Conservation (phyloP, 2,113 vertebrate genomes). For the Formicarius rufipectus region DNA sequence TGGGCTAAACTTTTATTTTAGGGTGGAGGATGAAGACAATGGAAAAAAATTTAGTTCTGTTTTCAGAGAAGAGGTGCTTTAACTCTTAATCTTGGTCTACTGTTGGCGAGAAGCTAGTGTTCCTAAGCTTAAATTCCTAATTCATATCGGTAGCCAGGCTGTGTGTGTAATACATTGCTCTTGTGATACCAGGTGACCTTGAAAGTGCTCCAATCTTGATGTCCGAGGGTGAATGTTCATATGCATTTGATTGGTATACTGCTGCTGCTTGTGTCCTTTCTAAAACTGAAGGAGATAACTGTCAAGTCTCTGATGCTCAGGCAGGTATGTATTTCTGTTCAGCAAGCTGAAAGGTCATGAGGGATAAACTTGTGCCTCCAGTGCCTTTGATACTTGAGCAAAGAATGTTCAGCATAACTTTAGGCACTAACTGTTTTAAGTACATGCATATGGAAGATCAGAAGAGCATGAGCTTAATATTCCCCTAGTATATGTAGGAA, state of each 20-base stretch:
- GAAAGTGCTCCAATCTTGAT: slow-evolving; percentile 86
- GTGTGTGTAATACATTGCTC: not conserved
- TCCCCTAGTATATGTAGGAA: not conserved
- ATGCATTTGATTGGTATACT: slow-evolving; percentile 90
- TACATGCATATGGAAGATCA: rapidly evolving
- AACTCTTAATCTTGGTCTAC: not conserved
- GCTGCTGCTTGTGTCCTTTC: slow-evolving; percentile 90
- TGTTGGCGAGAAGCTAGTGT: not conserved
- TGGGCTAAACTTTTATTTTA: not conserved
- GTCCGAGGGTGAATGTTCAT: slow-evolving; percentile 74
- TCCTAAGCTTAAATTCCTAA: not conserved
- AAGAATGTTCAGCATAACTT: not conserved
- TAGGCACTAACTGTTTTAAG: not conserved
- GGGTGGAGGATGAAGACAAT: not conserved
- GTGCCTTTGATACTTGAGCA: not conserved
- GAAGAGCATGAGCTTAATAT: not conserved
- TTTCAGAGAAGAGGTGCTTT: not conserved
- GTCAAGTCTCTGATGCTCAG: slow-evolving; percentile 86
- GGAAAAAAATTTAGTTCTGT: not conserved
- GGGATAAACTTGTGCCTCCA: not conserved
- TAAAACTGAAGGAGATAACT: slow-evolving; percentile 82
- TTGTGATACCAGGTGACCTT: slow-evolving; percentile 79
- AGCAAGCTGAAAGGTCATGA: not conserved
- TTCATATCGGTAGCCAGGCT: not conserved
- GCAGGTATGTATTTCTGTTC: slow-evolving; percentile 78